These are phyloP conservation scores for Coenobita brevimanus DNA, from an alignment of 1,140 invertebrate genomes.

Conservation along the genomic window DNA sequence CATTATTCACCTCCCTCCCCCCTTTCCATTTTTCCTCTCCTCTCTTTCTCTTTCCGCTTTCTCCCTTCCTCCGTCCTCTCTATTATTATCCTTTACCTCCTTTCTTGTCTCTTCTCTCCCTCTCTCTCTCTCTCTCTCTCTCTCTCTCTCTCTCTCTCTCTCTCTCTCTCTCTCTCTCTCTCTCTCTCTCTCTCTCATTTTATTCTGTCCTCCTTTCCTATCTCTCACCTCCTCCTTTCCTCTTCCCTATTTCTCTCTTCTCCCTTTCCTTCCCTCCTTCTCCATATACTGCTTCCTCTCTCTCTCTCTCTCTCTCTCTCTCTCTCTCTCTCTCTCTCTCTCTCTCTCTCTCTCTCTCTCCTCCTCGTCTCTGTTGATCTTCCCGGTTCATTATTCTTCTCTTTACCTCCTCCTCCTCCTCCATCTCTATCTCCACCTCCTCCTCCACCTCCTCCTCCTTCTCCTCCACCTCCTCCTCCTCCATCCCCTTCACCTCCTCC, in stretches of 20 bases:
- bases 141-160: too few relatives aligned
- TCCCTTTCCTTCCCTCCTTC: not conserved
- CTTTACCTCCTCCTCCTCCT: not conserved
- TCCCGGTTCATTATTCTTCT: too few relatives aligned
- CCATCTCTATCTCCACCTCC: not conserved
- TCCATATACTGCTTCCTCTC: not conserved
- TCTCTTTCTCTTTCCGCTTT: not conserved
- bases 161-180: too few relatives aligned
- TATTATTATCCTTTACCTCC: not conserved
- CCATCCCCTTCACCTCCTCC: not conserved
- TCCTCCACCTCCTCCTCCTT: not conserved
- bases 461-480: not conserved
- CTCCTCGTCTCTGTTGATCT: not conserved
- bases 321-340: not conserved
- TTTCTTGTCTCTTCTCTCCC: not conserved
- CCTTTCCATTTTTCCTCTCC: not conserved
- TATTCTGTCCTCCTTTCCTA: not conserved
- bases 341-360: not conserved
- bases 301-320: not conserved
- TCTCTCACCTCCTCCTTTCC: not conserved
- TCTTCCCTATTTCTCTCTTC: not conserved
- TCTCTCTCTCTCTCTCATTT: too few relatives aligned
- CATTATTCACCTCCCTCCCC: too few relatives aligned
- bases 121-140: too few relatives aligned
- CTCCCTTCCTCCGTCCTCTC: not conserved